Conservation (phyloP, 1,140 invertebrate genomes). For the Leptestheria dahalacensis region DNA sequence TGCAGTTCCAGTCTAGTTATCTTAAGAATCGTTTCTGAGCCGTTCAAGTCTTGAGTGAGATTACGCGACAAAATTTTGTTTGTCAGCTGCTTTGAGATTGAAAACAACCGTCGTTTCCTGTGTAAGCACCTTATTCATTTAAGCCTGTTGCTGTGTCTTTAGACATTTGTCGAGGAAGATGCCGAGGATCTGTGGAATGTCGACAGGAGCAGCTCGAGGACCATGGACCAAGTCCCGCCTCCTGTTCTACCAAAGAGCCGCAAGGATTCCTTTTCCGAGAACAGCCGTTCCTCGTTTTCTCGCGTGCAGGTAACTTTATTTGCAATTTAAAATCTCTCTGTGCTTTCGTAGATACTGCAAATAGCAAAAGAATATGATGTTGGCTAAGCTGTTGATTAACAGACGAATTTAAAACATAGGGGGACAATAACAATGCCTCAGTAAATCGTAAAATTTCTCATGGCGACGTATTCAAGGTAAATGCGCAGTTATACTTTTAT, state of each 20-base stretch:
- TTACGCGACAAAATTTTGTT: no score
- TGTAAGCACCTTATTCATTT: no score
- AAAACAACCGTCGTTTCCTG: no score
- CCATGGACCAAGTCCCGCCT: slow-evolving; percentile 12
- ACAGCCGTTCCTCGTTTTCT: slow-evolving; percentile 2
- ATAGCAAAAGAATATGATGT: neutral
- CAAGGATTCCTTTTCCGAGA: neutral
- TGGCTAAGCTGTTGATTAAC: neutral
- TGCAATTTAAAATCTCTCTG: no score
- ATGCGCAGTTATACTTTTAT: no score
- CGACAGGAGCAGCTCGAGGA: slow-evolving; percentile 18
- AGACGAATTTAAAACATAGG: neutral
- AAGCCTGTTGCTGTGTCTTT: no score
- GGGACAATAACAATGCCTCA: neutral
- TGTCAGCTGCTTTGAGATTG: no score
- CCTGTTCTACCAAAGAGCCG: slow-evolving; percentile 14
- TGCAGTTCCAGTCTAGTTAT: no score
- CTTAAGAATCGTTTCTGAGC: no score
- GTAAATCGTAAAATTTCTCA: neutral
- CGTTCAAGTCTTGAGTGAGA: no score
- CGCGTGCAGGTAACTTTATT: neutral
- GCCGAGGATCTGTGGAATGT: neutral
- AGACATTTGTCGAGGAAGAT: neutral
- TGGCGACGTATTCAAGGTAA: no score
- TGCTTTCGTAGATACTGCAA: neutral